Evolutionary conservation across 2,797 vertebrate genomes (phyloP).

Genomic region (Coracias cyanogaster): DNA sequence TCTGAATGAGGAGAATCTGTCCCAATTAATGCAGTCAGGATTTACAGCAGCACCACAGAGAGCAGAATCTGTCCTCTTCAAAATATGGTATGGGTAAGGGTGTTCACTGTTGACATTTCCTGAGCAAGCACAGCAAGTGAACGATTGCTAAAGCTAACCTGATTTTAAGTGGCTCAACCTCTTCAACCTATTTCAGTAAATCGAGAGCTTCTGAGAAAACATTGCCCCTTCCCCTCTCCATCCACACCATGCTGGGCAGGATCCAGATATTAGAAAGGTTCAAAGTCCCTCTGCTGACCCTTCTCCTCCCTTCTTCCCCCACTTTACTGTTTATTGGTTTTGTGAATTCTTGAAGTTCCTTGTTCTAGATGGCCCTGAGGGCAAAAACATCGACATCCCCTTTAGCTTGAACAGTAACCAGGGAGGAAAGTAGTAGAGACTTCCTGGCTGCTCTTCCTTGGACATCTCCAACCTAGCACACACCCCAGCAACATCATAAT

Average conservation of each 20-base stretch:
- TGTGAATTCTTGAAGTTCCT: not conserved
- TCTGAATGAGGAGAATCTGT: not conserved
- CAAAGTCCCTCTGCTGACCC: not conserved
- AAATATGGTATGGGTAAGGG: not conserved
- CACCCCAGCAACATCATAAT: not conserved
- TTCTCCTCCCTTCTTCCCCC: not conserved
- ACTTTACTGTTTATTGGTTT: not conserved
- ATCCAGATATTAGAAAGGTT: not conserved
- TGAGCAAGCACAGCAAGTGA: not conserved
- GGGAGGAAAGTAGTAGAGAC: not conserved
- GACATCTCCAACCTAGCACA: not conserved
- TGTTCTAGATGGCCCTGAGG: not conserved
- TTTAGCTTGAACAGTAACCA: not conserved
- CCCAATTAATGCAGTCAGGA: not conserved
- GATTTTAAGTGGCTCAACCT: conserved; percentile 36
- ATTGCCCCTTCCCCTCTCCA: not conserved
- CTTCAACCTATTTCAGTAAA: conserved; percentile 58
- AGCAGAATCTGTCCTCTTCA: not conserved
- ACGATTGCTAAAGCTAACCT: conserved; percentile 12
- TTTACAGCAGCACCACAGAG: not conserved
- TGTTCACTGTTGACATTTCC: not conserved
- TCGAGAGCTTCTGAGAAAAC: conserved; percentile 34
- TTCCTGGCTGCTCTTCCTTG: not conserved
- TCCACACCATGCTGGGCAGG: not conserved
- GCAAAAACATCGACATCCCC: rapidly evolving